Base-by-base conservation (phyloP, 2,888 invertebrate species). In the Rhimphoctona megacephalus region DNA sequence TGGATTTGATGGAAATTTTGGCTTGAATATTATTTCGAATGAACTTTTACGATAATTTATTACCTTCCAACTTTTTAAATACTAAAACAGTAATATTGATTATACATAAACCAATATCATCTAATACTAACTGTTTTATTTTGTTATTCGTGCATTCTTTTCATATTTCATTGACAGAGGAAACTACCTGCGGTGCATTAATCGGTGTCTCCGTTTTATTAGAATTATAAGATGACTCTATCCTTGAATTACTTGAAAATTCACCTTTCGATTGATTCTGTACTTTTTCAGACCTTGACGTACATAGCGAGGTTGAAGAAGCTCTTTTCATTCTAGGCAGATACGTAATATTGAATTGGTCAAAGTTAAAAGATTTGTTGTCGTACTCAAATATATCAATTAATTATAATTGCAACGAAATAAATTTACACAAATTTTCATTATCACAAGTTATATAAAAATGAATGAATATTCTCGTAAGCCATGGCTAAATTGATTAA, bases 301-400 rank as follows among this genome's bases (percentile, higher is more conserved):
- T 79, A 43, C 46, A n/a, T 46, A 70, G 82, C 7, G 82, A 69
- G 43, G 83, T 84, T 46, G 80, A 82, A 52, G 86, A 77, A 33
- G 80, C 69, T 66, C 52, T 84, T 61, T 77, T 87, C 52, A 79
- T 67, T 84, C 88, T 88, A 61, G 49, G 30, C 17, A 70, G 61
- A 79, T 52, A 79, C 69, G 33, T 39, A 73, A 54, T 66, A 22
- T 72, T 36, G 36, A 7, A 22, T 57, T 46, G n/a, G 4, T 39
- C 19, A 19, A 5, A 8, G 22, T 9, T 33, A 17, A 36, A 54
- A 1, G 3, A 64, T 76, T 9, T 25, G 8, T 25, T 43, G 43
- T 43, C 11, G 43, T 14, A 0, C 11, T 43, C 43, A 14, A 14
- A 43, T 11, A 14, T 43, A 14, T 43, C 11, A 14, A 43, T 43